A percentile compares a stretch with the other conserved stretches of the same genome.
These are phyloP conservation scores for Ophion slaviceki DNA, from an alignment of 2,888 invertebrate genomes.

Conservation along the genomic window DNA sequence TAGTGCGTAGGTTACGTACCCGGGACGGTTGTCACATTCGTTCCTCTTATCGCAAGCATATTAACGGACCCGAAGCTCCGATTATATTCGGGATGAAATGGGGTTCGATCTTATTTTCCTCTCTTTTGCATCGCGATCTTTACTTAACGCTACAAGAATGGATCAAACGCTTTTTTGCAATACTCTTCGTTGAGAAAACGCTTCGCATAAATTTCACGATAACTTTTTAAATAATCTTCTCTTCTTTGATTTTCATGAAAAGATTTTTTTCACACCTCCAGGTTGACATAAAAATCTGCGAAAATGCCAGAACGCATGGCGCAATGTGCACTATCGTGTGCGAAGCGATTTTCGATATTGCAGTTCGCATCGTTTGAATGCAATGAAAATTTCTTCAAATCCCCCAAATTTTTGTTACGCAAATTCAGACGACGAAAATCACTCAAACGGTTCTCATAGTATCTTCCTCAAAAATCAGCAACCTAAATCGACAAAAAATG, in stretches of 20 bases:
- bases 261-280: neutral
- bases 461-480: too few species aligned
- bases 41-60: slow-evolving; percentile 42
- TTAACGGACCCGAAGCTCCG: slow-evolving; percentile 24
- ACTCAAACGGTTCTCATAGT: too few species aligned
- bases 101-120: slow-evolving; percentile 8
- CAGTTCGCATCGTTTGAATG: too few species aligned
- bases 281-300: too few species aligned
- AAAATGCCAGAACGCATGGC: too few species aligned
- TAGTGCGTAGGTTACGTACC: slow-evolving; percentile 7
- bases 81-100: slow-evolving; percentile 21
- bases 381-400: too few species aligned
- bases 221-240: neutral
- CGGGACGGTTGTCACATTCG: slow-evolving; percentile 11
- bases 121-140: neutral
- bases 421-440: too few species aligned
- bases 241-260: neutral
- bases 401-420: too few species aligned
- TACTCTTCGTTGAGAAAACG: neutral
- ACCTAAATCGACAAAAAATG: too few species aligned
- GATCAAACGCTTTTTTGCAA: neutral
- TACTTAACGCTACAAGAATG: neutral
- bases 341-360: too few species aligned
- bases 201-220: neutral
- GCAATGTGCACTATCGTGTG: too few species aligned